Base-by-base conservation (phyloP, 2,113 vertebrate species). In the Tamias sibiricus region DNA sequence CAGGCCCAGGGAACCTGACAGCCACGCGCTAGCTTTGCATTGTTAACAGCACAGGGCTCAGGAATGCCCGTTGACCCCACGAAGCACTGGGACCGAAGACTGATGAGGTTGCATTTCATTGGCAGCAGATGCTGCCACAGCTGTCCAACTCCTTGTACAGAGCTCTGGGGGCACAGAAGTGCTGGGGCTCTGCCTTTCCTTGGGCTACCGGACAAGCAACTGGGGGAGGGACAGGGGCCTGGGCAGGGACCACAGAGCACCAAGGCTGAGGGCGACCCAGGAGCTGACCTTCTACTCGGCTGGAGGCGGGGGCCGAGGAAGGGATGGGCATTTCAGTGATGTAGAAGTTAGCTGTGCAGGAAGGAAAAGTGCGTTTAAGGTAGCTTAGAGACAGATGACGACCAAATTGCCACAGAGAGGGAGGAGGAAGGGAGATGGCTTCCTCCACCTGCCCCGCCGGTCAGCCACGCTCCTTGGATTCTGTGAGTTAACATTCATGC, bases 341-440 rank as follows among this genome's bases (percentile, higher is more conserved):
- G 97, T 91, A 98, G 97, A 98, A 98, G 98, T 93, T 94, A 98
- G 98, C 97, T 98, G 98, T 98, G 98, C 98, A 98, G 98, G 97
- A 98, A 97, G 98, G 89, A 97, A 98, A 98, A 99, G 98, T 98
- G 98, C 98, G 89, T 98, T 97, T 97, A 98, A 97, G 91, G 98
- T 98, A 98, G 98, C 98, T 98, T 93, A 97, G 97, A 98, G 98
- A 98, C 98, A 98, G 95, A 95, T 96, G 96, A 97, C 97, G 98
- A 97, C 97, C 98, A 98, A 98, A 98, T 95, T 92, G 97, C 98
- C 98, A 94, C 97, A 86, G 96, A 91, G 96, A 96, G 97, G 97
- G 97, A 98, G 96, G 98, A 76, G 98, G 97, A 91, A 76, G 85
- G 76, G 89, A 97, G 97, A 92, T 32, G 5, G 26, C 86, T 52